Conservation (phyloP, 92 coral and sea anemone species). For the Muricea muricata region DNA sequence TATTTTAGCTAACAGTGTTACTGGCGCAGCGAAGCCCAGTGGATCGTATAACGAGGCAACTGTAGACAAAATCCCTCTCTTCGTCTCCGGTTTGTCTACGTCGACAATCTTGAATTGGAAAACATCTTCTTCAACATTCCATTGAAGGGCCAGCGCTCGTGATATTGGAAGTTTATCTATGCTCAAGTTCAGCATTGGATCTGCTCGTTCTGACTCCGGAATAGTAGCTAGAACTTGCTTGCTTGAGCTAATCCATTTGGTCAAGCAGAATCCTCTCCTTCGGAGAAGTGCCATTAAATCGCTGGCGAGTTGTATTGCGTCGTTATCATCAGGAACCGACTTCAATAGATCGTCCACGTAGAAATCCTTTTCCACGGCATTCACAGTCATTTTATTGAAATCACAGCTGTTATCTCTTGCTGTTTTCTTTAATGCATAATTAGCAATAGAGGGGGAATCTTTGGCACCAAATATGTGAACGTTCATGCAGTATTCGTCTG, state of each 20-base stretch:
- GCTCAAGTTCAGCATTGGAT: background rate
- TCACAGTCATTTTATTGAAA: background rate
- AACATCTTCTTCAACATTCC: background rate
- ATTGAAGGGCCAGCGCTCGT: conserved; percentile 6
- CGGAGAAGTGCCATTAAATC: background rate
- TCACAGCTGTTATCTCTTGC: background rate
- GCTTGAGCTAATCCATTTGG: conserved; percentile 24
- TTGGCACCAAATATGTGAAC: conserved; percentile 10
- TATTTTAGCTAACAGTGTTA: background rate
- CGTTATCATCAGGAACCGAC: background rate
- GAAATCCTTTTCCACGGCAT: background rate
- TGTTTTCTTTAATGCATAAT: background rate
- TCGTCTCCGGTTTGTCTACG: background rate
- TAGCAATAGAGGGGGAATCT: conserved; percentile 14
- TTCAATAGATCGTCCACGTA: conserved; percentile 6
- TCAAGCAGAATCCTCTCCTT: conserved; percentile 14
- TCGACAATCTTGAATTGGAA: background rate
- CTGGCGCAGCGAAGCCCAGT: background rate
- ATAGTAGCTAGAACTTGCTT: conserved; percentile 36
- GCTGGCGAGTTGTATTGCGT: background rate
- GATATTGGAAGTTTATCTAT: background rate
- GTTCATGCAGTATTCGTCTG: background rate
- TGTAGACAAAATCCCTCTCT: background rate
- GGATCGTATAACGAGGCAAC: background rate
- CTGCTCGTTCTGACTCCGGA: conserved; percentile 54